Conservation (phyloP, 35 echinoderm and acorn worm species). For the Ophiothrix spiculata region DNA sequence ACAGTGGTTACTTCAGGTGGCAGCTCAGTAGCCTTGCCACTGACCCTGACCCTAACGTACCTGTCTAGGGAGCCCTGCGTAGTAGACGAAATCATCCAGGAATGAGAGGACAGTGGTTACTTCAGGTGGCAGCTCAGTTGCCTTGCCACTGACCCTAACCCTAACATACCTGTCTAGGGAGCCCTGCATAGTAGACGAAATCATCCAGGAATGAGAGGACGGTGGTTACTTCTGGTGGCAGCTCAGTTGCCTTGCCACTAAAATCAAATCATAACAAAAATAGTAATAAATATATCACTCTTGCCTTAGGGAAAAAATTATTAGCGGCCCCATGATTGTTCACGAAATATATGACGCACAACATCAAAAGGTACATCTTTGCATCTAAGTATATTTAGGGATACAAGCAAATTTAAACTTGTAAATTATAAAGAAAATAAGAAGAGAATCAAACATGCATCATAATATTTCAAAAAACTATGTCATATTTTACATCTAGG, state of each 20-base stretch:
- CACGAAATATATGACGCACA: too few relatives aligned
- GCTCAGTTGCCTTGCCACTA: constrained; percentile 76
- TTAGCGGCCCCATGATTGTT: too few relatives aligned
- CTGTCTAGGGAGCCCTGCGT: constrained; percentile 77
- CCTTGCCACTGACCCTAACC: constrained; percentile 74
- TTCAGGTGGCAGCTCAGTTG: constrained; percentile 74
- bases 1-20: constrained; percentile 68
- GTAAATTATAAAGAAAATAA: too few relatives aligned
- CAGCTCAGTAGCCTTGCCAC: constrained; percentile 71
- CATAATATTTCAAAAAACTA: too few relatives aligned
- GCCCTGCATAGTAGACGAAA: constrained; percentile 75
- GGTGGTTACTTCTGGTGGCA: constrained; percentile 66
- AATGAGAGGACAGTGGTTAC: constrained; percentile 66
- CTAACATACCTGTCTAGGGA: constrained; percentile 88
- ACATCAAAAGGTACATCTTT: too few relatives aligned
- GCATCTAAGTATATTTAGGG: too few relatives aligned
- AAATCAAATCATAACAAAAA: constrained; percentile 5
- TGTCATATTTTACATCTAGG: too few relatives aligned
- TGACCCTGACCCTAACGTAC: constrained; percentile 55
- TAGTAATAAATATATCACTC: background rate
- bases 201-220: constrained; percentile 82
- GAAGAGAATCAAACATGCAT: too few relatives aligned
- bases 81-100: constrained; percentile 92
- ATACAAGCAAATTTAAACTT: too few relatives aligned
- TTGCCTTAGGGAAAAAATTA: too few relatives aligned